phyloP scores from a whole-genome alignment of 2,888 invertebrate species.

The Alentia gelatinosa region DNA sequence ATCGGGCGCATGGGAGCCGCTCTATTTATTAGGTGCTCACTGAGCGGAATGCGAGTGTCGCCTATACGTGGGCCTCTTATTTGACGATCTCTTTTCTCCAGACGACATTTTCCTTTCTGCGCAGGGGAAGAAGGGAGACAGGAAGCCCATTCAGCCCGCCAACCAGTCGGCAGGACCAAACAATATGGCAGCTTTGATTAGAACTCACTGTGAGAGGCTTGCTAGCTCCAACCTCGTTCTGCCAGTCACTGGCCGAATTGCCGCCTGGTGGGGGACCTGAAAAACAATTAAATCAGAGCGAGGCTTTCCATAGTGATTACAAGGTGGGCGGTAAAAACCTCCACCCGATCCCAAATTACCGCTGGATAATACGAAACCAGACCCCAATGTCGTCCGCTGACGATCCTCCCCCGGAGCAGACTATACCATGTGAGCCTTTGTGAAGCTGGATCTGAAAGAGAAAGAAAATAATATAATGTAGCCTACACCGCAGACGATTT shows the following conservation, averaged over 20 bases:
- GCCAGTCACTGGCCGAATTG: no score
- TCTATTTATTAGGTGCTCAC: no score
- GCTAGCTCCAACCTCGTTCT: neutral
- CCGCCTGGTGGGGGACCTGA: neutral
- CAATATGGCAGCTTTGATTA: constrained; percentile 15
- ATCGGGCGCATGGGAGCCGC: no score
- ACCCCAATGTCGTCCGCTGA: neutral
- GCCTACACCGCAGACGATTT: no score
- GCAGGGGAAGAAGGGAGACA: neutral
- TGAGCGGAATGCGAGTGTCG: neutral
- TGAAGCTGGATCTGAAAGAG: neutral
- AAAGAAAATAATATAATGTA: no score
- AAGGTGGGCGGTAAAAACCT: neutral
- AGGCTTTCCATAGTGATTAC: neutral
- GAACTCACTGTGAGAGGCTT: neutral
- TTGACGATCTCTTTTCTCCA: neutral
- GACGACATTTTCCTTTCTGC: neutral
- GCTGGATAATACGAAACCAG: neutral
- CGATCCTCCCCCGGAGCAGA: neutral
- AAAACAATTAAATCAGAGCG: neutral
- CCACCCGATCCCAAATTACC: neutral
- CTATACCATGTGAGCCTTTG: neutral
- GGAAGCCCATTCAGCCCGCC: neutral
- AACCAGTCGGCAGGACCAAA: neutral
- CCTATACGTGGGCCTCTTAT: neutral